Evolutionary conservation across 2,888 invertebrate genomes (phyloP).

Genomic region (Caenorhabditis angaria): DNA sequence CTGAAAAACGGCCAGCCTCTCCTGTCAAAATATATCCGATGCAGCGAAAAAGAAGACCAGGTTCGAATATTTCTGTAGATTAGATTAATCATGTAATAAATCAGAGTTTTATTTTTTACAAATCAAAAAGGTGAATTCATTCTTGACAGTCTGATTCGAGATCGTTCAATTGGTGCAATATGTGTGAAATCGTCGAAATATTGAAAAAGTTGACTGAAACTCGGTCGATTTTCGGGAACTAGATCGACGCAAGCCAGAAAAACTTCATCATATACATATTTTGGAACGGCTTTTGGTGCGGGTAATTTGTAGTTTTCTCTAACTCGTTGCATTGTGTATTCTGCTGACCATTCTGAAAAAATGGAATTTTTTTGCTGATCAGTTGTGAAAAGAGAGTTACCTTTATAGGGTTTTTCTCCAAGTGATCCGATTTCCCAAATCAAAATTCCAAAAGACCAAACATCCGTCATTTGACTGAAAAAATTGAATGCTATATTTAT

Average conservation of each 20-base stretch:
- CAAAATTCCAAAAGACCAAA: conserved; percentile 45
- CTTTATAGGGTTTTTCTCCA: conserved; percentile 29
- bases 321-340: conserved; percentile 26
- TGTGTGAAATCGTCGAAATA: conserved; percentile 29
- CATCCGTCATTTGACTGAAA: conserved; percentile 40
- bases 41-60: not conserved
- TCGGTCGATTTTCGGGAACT: conserved; percentile 24
- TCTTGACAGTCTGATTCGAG: not conserved
- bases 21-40: not conserved
- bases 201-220: conserved; percentile 39
- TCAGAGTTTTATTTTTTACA: not conserved
- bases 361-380: not conserved
- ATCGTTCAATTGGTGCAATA: conserved; percentile 5
- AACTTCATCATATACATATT: conserved; percentile 34
- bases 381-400: no score
- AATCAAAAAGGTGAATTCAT: not conserved
- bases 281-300: conserved; percentile 27
- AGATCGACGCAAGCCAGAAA: conserved; percentile 23
- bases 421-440: conserved; percentile 42
- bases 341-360: conserved; percentile 19
- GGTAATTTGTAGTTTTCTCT: conserved; percentile 16
- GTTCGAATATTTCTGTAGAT: not conserved
- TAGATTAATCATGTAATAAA: not conserved
- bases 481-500: not conserved
- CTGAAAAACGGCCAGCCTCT: not conserved